Conservation (phyloP, 2,888 invertebrate genomes). For the Nyleta sp. region DNA sequence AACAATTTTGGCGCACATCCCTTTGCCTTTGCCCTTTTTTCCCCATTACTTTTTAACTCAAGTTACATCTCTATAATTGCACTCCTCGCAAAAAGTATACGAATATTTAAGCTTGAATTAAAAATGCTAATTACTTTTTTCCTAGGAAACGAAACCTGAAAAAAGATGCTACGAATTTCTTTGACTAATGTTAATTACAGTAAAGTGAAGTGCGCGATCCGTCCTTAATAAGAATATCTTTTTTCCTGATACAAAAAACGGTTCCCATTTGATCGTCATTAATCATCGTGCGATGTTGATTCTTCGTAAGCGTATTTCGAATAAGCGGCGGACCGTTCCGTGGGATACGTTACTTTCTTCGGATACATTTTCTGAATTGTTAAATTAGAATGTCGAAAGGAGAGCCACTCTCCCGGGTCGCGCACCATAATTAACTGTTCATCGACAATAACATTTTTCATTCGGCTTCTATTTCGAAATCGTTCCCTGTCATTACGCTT, state of each 20-base stretch:
- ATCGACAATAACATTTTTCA: constrained; percentile 42
- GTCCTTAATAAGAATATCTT: constrained; percentile 38
- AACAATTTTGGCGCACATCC: constrained; percentile 19
- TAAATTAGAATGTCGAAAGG: constrained; percentile 37
- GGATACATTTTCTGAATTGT: constrained; percentile 32
- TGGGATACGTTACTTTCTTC: constrained; percentile 32
- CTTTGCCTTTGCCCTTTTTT: constrained; percentile 9
- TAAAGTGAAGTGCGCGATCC: constrained; percentile 39
- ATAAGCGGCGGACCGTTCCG: neutral
- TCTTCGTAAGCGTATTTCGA: constrained; percentile 13
- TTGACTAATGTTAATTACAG: constrained; percentile 49
- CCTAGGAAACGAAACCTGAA: constrained; percentile 15
- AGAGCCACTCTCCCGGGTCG: neutral
- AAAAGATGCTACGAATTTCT: constrained; percentile 39
- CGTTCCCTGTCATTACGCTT: constrained; percentile 12
- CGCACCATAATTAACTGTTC: constrained; percentile 44
- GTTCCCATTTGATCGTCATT: constrained; percentile 44
- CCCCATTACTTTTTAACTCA: constrained; percentile 13
- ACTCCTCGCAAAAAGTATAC: constrained; percentile 31
- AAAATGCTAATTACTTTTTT: constrained; percentile 57
- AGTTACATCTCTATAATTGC: constrained; percentile 53
- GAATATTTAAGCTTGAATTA: constrained; percentile 52
- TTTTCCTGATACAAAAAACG: constrained; percentile 35
- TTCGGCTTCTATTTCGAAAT: constrained; percentile 38
- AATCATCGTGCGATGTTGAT: constrained; percentile 47